Evolutionary conservation across 2,113 vertebrate species (phyloP), one percentile per base, ranked within the genome.

Genomic region (Macheiramphus alcinus): DNA sequence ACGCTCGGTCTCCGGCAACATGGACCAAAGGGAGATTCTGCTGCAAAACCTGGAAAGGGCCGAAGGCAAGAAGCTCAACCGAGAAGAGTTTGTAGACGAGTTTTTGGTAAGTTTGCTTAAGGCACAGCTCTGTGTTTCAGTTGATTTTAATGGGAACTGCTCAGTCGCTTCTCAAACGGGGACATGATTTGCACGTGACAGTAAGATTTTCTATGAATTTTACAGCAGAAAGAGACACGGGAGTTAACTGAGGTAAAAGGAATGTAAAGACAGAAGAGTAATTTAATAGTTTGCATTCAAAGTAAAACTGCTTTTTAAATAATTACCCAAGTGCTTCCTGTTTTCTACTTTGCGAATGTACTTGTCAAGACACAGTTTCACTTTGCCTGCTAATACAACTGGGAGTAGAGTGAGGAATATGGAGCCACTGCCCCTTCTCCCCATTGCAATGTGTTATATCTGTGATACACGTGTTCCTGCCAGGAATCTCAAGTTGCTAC

Each of bases 1-100:
- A 31, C 20, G 1, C 91, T 94, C 45, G 22, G 20, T 31, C 68
- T 40, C 70, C 20, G 1, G 79, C 95, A 97, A 23, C 92, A 99
- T 98, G 98, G 98, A 98, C 93, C 98, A 98, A 25, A 97, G 94
- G 93, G 94, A 93, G 53, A 97, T 98, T 80, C 96, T 99, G 87
- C 97, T 90, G 20, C 97, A 92, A 45, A 97, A 98, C 92, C 96
- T 98, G 95, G 80, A 97, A 17, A 95, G 94, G 71, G 93, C 75
- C 53, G 96, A 83, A 40, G 88, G 40, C 88, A 98, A 98, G 97
- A 98, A 97, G 80, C 84, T 79, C 23, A 96, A 65, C 91, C 84
- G 13, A 25, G 97, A 96, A 5, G 97, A 98, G 59, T 97, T 98
- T 45, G 75, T 79, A 19, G 97, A 53, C 7, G 98, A 99, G 86